Evolutionary conservation across 2,888 invertebrate species (phyloP).

Genomic region (Pandemis cinnamomeana): DNA sequence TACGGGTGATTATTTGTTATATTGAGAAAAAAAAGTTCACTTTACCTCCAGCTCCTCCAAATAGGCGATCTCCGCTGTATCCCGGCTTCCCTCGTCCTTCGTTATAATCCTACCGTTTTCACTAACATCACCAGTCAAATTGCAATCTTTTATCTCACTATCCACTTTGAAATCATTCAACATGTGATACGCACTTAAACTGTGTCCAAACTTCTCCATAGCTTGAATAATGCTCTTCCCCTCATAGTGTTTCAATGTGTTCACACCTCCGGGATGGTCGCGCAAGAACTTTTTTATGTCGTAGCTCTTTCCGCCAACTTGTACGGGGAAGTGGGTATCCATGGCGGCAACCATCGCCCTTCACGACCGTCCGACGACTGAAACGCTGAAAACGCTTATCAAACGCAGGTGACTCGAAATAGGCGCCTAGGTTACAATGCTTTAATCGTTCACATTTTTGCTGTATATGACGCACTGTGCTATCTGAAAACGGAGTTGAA

Average conservation of each 20-base stretch:
- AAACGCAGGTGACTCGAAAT: conserved; percentile 9
- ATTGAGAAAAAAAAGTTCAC: conserved; percentile 18
- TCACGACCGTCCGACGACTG: conserved; percentile 45
- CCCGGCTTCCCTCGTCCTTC: conserved; percentile 59
- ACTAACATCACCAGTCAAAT: conserved; percentile 71
- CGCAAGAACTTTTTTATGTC: conserved; percentile 87
- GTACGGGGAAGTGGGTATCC: conserved; percentile 64
- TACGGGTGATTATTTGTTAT: too few species aligned
- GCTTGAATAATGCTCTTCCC: conserved; percentile 82
- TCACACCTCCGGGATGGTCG: conserved; percentile 90
- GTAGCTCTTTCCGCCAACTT: conserved; percentile 81
- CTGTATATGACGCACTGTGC: background rate
- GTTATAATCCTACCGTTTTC: conserved; percentile 73
- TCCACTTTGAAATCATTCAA: conserved; percentile 85
- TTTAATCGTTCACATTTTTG: background rate
- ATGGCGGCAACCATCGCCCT: conserved; percentile 48
- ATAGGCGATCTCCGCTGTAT: conserved; percentile 66
- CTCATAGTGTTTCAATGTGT: conserved; percentile 84
- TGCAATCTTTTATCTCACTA: conserved; percentile 74
- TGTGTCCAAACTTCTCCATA: conserved; percentile 85
- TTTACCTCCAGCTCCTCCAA: conserved; percentile 76
- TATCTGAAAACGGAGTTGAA: too few species aligned
- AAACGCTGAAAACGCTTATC: conserved; percentile 40
- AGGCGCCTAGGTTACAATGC: background rate
- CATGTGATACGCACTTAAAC: conserved; percentile 86